A percentile compares a stretch with the other conserved stretches of the same genome.
phyloP scores from a whole-genome alignment of 2,888 invertebrate species.

The Amblyteles armatorius region DNA sequence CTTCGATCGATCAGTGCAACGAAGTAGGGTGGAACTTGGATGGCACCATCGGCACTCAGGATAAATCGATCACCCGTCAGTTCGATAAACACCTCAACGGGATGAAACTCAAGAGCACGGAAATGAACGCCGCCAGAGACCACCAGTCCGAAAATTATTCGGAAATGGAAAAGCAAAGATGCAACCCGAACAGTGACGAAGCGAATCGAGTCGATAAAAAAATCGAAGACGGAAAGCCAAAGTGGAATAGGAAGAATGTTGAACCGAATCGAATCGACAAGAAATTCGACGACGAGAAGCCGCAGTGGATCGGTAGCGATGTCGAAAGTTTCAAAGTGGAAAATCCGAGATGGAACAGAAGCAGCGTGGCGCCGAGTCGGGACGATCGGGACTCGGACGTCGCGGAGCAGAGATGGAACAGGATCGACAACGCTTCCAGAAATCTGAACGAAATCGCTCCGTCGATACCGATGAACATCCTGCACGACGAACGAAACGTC shows the following conservation, averaged over 20 bases:
- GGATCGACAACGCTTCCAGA: conserved; percentile 39
- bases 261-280: background rate
- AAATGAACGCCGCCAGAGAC: background rate
- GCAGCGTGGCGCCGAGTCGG: background rate
- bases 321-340: background rate
- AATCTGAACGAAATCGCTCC: conserved; percentile 12
- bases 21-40: conserved; percentile 29
- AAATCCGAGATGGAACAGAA: background rate
- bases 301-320: background rate
- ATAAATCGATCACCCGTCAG: background rate
- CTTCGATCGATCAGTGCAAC: background rate
- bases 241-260: background rate
- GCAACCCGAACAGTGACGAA: background rate
- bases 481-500: conserved; percentile 54
- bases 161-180: background rate
- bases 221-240: background rate
- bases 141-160: background rate
- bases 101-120: background rate
- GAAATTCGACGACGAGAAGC: background rate
- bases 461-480: conserved; percentile 59
- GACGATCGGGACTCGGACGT: background rate
- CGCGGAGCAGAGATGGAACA: conserved; percentile 41
- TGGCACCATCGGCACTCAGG: conserved; percentile 5
- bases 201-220: background rate
- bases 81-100: background rate